Base-by-base conservation (phyloP, 2,888 invertebrate species). In the Nudaria mundana region DNA sequence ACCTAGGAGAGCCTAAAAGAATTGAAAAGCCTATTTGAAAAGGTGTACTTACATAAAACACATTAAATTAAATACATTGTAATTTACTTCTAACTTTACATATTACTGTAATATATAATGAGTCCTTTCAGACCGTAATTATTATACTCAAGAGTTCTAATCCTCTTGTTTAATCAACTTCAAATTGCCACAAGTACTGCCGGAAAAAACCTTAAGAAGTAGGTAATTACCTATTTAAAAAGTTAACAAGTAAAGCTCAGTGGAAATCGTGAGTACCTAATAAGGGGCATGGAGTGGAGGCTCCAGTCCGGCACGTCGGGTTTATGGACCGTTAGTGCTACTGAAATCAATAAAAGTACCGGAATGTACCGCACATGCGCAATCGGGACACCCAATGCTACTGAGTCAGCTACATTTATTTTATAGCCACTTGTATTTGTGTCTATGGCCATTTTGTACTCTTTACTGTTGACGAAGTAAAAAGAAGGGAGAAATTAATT, bases 281-380 rank as follows among this genome's bases (percentile, higher is more conserved):
- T 86, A 87, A 88, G 83, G 81, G 79, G 78, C 55, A 81, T 77
- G 71, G 78, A 80, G 79, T 72, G 70, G 76, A 77, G 76, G 72
- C 76, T 78, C 70, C 80, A 70, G 86, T 80, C 82, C 83, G 71
- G 85, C 81, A 84, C 84, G 84, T 83, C 84, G 84, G 76, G 70
- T 80, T 81, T 84, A 88, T 90, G 81, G 89, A 81, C 88, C 90
- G 91, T 91, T 91, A 91, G 90, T 90, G 91, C 91, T 91, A 91
- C 91, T 91, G 91, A 91, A 92, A 92, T 91, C 91, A 91, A 92
- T 92, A 92, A 92, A 91, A 91, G 91, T 89, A 78, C 85, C 81
- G 76, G 88, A 89, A 89, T 88, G 86, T 85, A 85, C 87, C 78
- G 89, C 88, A 79, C 89, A 89, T 89, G 89, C 89, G 89, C 88